Conservation (phyloP, 1,140 invertebrate species). For the Listronotus oregonensis region DNA sequence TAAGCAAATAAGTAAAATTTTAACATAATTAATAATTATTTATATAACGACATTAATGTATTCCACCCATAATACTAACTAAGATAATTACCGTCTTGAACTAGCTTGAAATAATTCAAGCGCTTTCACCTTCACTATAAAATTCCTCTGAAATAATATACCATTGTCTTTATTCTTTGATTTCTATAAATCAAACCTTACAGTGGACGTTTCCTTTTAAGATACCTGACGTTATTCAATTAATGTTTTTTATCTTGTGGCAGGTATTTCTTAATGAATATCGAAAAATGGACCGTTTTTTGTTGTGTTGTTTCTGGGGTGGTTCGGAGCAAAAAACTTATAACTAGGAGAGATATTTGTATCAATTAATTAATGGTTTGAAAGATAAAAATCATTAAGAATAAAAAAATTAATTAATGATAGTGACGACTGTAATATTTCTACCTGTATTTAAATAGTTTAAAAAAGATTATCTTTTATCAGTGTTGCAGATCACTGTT, state of each 20-base stretch:
- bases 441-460: neutral
- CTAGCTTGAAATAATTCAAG: neutral
- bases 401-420: conserved; percentile 5
- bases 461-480: too few species aligned
- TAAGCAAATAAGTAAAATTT: too few species aligned
- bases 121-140: conserved; percentile 4
- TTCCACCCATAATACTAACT: too few species aligned
- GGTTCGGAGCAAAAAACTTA: neutral
- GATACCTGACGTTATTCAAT: conserved; percentile 7
- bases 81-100: neutral
- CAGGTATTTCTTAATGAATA: too few species aligned
- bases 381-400: conserved; percentile 6
- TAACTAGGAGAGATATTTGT: conserved; percentile 5
- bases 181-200: conserved; percentile 8
- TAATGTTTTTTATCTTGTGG: neutral
- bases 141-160: neutral
- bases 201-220: conserved; percentile 6
- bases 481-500: too few species aligned
- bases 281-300: neutral
- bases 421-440: neutral
- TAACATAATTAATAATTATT: too few species aligned
- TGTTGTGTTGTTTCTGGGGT: neutral
- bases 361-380: conserved; percentile 10
- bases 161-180: conserved; percentile 4
- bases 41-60: too few species aligned